Conservation (phyloP, 2,797 vertebrate genomes). For the Fundulus diaphanus region DNA sequence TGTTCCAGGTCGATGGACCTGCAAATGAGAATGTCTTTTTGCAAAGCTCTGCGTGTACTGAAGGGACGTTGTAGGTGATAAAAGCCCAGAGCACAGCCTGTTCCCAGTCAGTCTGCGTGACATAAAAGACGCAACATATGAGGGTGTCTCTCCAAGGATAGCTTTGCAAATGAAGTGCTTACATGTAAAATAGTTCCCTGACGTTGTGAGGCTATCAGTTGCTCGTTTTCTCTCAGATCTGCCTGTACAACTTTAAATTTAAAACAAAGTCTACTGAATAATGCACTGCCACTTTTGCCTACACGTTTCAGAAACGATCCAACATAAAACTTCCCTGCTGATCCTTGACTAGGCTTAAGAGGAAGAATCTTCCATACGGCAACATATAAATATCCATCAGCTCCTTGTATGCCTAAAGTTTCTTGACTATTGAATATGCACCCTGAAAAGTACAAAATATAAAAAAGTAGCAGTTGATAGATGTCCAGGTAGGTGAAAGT, state of each 20-base stretch:
- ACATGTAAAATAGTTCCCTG: neutral
- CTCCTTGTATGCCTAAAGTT: neutral
- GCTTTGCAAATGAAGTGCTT: neutral
- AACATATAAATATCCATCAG: neutral
- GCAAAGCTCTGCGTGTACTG: neutral
- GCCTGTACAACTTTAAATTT: neutral
- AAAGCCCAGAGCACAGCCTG: neutral
- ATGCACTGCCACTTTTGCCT: neutral
- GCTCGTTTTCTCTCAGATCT: neutral
- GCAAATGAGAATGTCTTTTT: slow-evolving; percentile 7
- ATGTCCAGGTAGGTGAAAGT: neutral
- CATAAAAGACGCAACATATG: neutral
- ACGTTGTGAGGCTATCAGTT: neutral
- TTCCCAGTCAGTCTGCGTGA: neutral
- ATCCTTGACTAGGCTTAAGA: neutral
- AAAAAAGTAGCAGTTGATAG: neutral
- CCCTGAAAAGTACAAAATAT: neutral
- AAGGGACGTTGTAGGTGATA: slow-evolving; percentile 3
- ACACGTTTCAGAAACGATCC: neutral
- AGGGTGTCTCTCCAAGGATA: neutral
- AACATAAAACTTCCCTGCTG: neutral
- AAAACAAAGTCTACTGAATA: neutral
- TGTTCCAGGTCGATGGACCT: slow-evolving; percentile 1
- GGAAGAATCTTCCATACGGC: neutral
- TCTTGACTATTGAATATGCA: neutral